Evolutionary conservation across 2,113 vertebrate species (phyloP), one percentile per base, ranked within the genome.

Genomic region (Callionymus lyra): DNA sequence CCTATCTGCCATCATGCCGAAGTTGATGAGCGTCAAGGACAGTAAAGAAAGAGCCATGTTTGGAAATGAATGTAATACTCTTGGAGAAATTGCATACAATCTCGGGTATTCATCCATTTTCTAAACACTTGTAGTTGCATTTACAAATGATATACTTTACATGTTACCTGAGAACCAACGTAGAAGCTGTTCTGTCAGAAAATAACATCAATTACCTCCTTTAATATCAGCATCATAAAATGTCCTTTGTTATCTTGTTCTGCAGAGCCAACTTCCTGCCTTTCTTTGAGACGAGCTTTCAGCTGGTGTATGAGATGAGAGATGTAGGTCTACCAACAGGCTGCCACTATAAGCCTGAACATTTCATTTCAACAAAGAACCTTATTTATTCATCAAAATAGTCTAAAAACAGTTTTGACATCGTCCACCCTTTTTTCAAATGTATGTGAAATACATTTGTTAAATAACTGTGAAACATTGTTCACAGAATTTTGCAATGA

Each of bases 41-140:
- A 93, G 91, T 34, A 89, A 77, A 0, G 89, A 93, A 59, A 90
- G 91, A 58, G 80, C 92, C 32, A 86, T 74, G 82, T 91, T 93
- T 70, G 1, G 14, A 44, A 44, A 90, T 0, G 75, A 90, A 36
- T 92, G 89, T 15, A 63, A 85, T 6, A 82, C 90, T 2, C 64
- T 94, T 43, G 91, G 89, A 45, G 90, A 91, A 57, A 88, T 94
- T 8, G 84, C 91, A 2, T 63, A 82, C 45, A 85, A 82, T 43
- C 82, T 80, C 1, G 85, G 89, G 91, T 94, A 71, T 16, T 16
- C n/a, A 12, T 19, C 12, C 6, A n/a, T n/a, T 16, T 14, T 10
- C 2, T 12, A 2, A 13, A 11, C n/a, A 17, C 6, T 11, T 40
- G 16, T 6, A 34, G 2, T 9, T 5, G 9, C n/a, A 11, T 17